phyloP scores from a whole-genome alignment of 53 echinoderm and acorn worm species.

The Luidia sarsii region DNA sequence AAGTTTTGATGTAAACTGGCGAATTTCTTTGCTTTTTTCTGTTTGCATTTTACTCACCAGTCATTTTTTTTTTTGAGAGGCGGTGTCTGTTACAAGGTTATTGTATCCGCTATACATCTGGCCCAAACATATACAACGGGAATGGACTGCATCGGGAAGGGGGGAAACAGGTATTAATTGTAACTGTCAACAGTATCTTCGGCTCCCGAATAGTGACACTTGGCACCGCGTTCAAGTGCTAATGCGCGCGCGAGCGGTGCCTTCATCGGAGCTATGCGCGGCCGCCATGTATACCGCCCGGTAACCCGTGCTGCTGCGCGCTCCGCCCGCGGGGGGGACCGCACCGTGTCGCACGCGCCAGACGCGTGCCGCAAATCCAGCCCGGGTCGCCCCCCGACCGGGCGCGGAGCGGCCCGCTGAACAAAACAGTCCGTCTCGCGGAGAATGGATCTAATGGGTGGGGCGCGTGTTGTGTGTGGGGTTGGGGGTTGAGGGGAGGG shows the following conservation, averaged over 20 bases:
- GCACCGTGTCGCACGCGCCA: conserved; percentile 34
- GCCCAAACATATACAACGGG: no score
- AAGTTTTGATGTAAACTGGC: no score
- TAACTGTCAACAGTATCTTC: conserved; percentile 10
- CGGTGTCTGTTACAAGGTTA: no score
- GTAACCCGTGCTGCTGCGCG: background rate
- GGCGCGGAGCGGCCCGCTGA: conserved; percentile 8
- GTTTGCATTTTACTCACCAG: no score
- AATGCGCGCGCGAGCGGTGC: background rate
- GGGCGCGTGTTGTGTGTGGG: no score
- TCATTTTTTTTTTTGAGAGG: no score
- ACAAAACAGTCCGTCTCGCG: background rate
- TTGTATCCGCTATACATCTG: no score
- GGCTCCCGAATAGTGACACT: background rate
- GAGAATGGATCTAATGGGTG: conserved; percentile 15
- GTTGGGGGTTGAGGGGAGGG: no score
- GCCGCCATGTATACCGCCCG: background rate
- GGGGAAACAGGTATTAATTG: no score
- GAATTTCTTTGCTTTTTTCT: no score
- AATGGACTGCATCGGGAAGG: no score
- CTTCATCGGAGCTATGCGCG: conserved; percentile 12
- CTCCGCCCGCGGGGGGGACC: background rate
- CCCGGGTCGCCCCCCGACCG: background rate
- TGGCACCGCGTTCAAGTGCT: background rate
- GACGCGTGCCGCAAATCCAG: conserved; percentile 32